Evolutionary conservation across 2,797 vertebrate species (phyloP), one percentile per base, ranked within the genome.

Genomic region (Arremon brunneinucha): DNA sequence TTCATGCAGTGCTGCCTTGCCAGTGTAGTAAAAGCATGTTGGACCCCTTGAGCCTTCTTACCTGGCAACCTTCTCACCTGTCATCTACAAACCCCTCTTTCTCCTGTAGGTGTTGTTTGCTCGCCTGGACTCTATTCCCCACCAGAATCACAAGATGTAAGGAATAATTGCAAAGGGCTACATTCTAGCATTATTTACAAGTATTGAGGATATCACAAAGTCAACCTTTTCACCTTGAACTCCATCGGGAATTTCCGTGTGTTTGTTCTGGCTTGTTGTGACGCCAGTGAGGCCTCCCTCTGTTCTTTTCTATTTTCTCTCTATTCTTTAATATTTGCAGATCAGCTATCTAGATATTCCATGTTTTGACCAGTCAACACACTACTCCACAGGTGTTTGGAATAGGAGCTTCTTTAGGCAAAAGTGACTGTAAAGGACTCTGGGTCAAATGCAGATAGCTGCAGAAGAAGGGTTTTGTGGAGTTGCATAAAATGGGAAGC

Each of bases 301-400:
- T 80, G 74, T 90, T 94, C 53, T 84, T 79, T 85, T 12, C 2
- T 55, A 1, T 84, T 87, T 95, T 90, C 52, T 62, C 30, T 49
- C 32, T 63, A 52, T 78, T 93, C 57, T 84, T 85, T 85, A 65
- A 12, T 85, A 56, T 85, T 94, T 93, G 41, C 86, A 72, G 55
- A 71, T 64, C 37, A 71, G 41, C 13, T 85, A 22, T 11, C 9
- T 5, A 4, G 53, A 76, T 44, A 32, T 34, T 71, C 44, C 49
- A 28, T 41, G 11, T 56, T 90, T 89, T 68, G 32, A 72, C 20
- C 34, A 60, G 62, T 39, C 68, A 90, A 37, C 63, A 63, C 35
- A 52, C 5, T 21, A 9, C 12, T 82, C 26, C 57, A 76, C 8
- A 28, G 34, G 5, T 53, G 27, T n/a, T 7, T 8, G 46, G 34